Conservation (phyloP, 1,140 invertebrate genomes). For the Lasioglossum baleicum region DNA sequence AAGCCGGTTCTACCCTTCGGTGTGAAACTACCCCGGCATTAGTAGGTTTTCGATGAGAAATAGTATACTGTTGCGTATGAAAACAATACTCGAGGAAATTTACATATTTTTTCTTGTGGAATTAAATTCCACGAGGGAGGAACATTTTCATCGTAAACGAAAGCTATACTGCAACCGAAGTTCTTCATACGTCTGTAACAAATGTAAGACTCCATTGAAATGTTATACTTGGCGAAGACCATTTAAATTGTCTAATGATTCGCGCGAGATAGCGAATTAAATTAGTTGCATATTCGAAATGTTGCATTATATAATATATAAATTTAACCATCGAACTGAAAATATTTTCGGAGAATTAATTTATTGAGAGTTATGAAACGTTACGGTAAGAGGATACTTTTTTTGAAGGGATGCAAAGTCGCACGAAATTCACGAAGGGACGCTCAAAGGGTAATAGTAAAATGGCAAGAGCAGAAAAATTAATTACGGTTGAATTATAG, state of each 20-base stretch:
- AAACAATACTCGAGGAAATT: neutral
- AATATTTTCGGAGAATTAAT: neutral
- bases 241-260: too few species aligned
- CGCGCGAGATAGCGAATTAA: too few species aligned
- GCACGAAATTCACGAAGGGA: neutral
- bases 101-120: neutral
- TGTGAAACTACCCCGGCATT: constrained; percentile 23
- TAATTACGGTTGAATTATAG: constrained; percentile 21
- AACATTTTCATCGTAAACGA: too few species aligned
- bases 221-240: too few species aligned
- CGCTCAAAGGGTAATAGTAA: neutral
- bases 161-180: too few species aligned
- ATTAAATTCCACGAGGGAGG: neutral
- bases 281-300: too few species aligned
- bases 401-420: neutral
- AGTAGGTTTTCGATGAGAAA: constrained; percentile 2
- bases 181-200: too few species aligned
- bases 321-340: neutral
- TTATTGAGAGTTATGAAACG: neutral
- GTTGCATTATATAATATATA: too few species aligned
- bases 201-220: too few species aligned
- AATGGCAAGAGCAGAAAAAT: constrained; percentile 28
- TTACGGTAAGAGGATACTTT: neutral
- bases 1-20: neutral
- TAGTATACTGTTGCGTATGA: neutral